Percentiles rank a stretch among this genome's conserved stretches.
These are phyloP conservation scores for Forbesichthys agassizii DNA, from an alignment of 2,113 vertebrate species.

Conservation along the genomic window DNA sequence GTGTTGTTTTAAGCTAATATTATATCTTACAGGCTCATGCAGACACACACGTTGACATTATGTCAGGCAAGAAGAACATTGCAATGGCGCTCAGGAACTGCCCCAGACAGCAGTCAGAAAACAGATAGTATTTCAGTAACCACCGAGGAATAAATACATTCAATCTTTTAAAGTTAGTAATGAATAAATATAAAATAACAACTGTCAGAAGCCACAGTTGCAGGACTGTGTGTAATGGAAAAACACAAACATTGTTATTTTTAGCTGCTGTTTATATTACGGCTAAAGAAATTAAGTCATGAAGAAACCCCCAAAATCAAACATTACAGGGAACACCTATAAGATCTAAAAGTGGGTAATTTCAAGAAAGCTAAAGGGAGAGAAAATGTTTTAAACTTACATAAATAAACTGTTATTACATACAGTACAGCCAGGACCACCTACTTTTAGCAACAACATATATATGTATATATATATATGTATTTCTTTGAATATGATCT, in stretches of 20 bases:
- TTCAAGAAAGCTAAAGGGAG: neutral
- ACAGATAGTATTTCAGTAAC: slow-evolving; percentile 56
- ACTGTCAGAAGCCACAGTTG: slow-evolving; percentile 32
- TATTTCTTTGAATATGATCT: slow-evolving; percentile 24
- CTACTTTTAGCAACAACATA: slow-evolving; percentile 18
- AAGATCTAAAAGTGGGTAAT: slow-evolving; percentile 16
- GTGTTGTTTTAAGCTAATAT: slow-evolving; percentile 62
- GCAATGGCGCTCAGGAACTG: slow-evolving; percentile 55
- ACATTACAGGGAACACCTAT: slow-evolving; percentile 55
- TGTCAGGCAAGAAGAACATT: slow-evolving; percentile 37
- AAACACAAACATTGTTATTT: slow-evolving; percentile 51
- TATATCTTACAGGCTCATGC: slow-evolving; percentile 52
- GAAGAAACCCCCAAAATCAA: slow-evolving; percentile 54
- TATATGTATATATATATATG: neutral
- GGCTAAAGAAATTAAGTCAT: slow-evolving; percentile 42
- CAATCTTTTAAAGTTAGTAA: slow-evolving; percentile 36
- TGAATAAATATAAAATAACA: slow-evolving; percentile 25
- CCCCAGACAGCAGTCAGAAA: slow-evolving; percentile 45
- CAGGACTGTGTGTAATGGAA: slow-evolving; percentile 40
- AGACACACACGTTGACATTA: slow-evolving; percentile 23
- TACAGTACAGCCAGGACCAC: neutral
- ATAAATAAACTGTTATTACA: neutral
- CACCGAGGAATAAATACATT: slow-evolving; percentile 38
- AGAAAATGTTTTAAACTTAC: neutral
- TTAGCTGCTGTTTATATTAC: slow-evolving; percentile 50